Evolutionary conservation across 2,113 vertebrate species (phyloP).

Genomic region (Cygnus atratus): DNA sequence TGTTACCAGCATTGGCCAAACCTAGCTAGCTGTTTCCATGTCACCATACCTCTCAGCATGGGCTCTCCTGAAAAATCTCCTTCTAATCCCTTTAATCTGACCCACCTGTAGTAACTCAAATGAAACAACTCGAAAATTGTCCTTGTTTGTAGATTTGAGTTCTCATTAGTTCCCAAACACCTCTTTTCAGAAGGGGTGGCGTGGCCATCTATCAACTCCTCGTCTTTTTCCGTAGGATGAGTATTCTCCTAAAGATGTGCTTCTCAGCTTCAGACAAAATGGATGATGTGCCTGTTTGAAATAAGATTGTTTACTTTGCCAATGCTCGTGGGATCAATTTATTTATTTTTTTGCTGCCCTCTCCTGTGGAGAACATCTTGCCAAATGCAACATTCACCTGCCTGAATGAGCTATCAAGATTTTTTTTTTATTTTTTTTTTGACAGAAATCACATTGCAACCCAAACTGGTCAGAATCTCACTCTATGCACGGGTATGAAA

Average conservation of each 20-base stretch:
- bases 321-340: neutral
- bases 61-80: neutral
- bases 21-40: neutral
- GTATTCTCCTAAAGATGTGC: neutral
- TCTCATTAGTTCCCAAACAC: neutral
- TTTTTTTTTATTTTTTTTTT: neutral
- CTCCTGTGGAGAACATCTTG: constrained; percentile 13
- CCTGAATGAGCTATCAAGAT: constrained; percentile 1
- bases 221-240: neutral
- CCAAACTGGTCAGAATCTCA: constrained; percentile 6
- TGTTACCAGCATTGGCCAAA: neutral
- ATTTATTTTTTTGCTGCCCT: neutral
- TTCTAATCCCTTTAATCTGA: neutral
- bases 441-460: constrained; percentile 21
- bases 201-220: neutral
- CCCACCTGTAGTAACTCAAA: neutral
- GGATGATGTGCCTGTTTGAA: constrained; percentile 45
- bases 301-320: constrained; percentile 41
- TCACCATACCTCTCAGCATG: fast-evolving
- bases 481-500: neutral
- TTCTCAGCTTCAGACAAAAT: constrained; percentile 53
- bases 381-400: constrained; percentile 28
- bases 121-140: neutral
- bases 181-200: neutral
- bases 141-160: neutral